These are phyloP conservation scores for Calameuta filiformis DNA, from an alignment of 2,888 invertebrate species.

Conservation along the genomic window DNA sequence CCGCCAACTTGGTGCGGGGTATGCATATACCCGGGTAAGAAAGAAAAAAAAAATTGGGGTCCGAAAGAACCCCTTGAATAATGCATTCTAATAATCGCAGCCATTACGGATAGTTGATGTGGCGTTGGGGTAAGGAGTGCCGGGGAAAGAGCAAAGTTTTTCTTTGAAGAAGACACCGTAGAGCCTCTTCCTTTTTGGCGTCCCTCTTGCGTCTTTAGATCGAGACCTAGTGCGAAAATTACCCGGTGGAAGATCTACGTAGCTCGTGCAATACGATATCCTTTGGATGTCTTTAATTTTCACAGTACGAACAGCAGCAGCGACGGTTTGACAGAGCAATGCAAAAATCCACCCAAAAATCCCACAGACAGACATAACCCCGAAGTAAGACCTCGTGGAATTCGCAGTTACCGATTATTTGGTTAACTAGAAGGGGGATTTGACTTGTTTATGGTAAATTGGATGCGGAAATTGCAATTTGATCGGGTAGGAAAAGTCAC, in stretches of 20 bases:
- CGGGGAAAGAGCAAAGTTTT: conserved; percentile 12
- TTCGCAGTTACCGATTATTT: neutral
- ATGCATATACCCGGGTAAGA: conserved; percentile 3
- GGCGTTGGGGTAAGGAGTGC: conserved; percentile 2
- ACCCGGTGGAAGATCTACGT: neutral
- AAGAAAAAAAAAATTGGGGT: conserved; percentile 36
- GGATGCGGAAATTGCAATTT: conserved; percentile 63
- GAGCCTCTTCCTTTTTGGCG: conserved; percentile 7
- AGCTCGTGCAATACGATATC: neutral
- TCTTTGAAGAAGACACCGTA: conserved; percentile 6
- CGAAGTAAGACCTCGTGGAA: neutral
- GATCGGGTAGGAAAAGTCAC: conserved; percentile 15
- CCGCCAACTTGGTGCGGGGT: conserved; percentile 4
- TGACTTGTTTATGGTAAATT: conserved; percentile 65
- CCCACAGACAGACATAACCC: neutral
- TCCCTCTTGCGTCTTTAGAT: conserved; percentile 4
- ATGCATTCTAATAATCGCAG: conserved; percentile 58
- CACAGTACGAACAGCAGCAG: neutral
- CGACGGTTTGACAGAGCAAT: neutral
- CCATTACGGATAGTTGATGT: conserved; percentile 43
- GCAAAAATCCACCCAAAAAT: neutral
- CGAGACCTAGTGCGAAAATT: neutral
- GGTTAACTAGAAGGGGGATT: conserved; percentile 44
- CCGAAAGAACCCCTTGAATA: conserved; percentile 49
- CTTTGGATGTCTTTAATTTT: neutral